These are phyloP conservation scores for Pristionchus japonicus DNA, from an alignment of 2,888 invertebrate genomes.

Conservation along the genomic window DNA sequence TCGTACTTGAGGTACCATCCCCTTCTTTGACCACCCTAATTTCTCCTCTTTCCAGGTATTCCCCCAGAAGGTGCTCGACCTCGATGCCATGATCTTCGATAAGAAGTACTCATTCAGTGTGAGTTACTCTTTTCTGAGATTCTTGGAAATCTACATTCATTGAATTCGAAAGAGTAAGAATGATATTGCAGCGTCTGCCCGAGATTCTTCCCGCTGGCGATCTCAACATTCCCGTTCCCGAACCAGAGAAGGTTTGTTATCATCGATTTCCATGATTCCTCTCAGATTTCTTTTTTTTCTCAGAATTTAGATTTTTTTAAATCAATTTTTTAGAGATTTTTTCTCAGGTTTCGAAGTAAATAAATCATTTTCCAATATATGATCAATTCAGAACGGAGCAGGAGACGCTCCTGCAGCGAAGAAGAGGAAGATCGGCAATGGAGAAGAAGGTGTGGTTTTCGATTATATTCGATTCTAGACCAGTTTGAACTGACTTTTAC, in stretches of 20 bases:
- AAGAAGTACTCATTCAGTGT: constrained; percentile 31
- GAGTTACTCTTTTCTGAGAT: too few relatives aligned
- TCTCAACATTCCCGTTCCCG: constrained; percentile 59
- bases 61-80: constrained; percentile 40
- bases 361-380: background rate
- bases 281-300: background rate
- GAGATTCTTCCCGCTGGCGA: constrained; percentile 58
- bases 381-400: constrained; percentile 39
- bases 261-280: too few relatives aligned
- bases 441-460: background rate
- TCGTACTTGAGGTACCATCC: constrained; percentile 8
- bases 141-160: background rate
- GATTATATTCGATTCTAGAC: background rate
- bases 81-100: constrained; percentile 15
- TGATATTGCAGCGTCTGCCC: constrained; percentile 52
- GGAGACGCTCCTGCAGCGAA: constrained; percentile 50
- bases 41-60: background rate
- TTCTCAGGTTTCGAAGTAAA: background rate
- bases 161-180: background rate
- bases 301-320: too few relatives aligned
- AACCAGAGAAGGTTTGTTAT: constrained; percentile 49
- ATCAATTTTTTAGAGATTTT: background rate
- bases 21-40: too few relatives aligned
- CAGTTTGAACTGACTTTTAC: background rate
- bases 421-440: constrained; percentile 48